Evolutionary conservation across 2,888 invertebrate genomes (phyloP).

Genomic region (Craniophora ligustri): DNA sequence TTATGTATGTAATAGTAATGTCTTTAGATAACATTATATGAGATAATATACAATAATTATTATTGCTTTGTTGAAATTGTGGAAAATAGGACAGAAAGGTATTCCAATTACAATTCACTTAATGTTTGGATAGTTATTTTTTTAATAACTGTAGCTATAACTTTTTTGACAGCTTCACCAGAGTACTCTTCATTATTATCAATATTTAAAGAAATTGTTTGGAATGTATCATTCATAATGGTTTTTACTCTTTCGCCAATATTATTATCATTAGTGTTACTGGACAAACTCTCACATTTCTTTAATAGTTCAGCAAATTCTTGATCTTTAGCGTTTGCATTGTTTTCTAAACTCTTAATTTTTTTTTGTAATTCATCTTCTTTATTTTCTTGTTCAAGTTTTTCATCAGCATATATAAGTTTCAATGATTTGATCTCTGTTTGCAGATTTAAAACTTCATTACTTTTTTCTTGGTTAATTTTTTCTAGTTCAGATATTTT

Average conservation of each 20-base stretch:
- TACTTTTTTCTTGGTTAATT: constrained; percentile 58
- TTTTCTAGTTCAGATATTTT: constrained; percentile 60
- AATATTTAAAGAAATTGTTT: constrained; percentile 73
- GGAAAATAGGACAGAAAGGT: no score
- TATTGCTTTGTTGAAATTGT: no score
- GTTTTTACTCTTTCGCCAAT: constrained; percentile 67
- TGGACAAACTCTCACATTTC: constrained; percentile 33
- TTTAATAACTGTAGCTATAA: constrained; percentile 75
- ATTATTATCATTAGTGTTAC: constrained; percentile 49
- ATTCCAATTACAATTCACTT: constrained; percentile 44
- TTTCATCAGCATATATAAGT: constrained; percentile 40
- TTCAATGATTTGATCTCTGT: constrained; percentile 59
- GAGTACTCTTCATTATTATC: constrained; percentile 66
- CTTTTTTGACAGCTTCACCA: constrained; percentile 72
- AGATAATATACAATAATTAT: no score
- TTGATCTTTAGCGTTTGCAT: constrained; percentile 51
- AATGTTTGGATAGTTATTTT: constrained; percentile 74
- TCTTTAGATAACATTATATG: no score
- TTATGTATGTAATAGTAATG: no score
- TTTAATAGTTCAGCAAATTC: constrained; percentile 43
- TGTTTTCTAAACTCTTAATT: constrained; percentile 58
- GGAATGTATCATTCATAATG: constrained; percentile 82
- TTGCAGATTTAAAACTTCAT: constrained; percentile 59
- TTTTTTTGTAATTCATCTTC: constrained; percentile 52
- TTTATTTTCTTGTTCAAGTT: constrained; percentile 26